Evolutionary conservation across 2,113 vertebrate species (phyloP).

Genomic region (Hymenochirus boettgeri): DNA sequence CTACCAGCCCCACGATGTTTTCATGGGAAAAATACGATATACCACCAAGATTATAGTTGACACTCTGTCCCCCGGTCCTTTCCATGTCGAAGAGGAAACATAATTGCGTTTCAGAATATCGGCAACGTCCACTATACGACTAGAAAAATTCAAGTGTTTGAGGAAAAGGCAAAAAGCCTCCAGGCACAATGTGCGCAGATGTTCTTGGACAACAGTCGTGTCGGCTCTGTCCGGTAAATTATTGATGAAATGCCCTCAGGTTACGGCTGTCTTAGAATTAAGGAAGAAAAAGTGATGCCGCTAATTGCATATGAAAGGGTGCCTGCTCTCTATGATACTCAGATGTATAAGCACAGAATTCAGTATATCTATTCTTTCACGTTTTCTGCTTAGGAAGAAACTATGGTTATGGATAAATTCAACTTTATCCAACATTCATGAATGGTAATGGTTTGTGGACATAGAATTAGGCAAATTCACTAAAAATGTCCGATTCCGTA

Average conservation of each 20-base stretch:
- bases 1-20: neutral
- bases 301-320: neutral
- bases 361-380: too few relatives aligned
- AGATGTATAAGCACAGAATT: too few relatives aligned
- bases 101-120: constrained; percentile 22
- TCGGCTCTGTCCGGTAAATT: constrained; percentile 33
- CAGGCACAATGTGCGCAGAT: constrained; percentile 26
- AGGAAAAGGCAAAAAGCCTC: neutral
- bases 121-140: constrained; percentile 8
- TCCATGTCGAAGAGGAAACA: constrained; percentile 13
- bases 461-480: too few relatives aligned
- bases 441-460: too few relatives aligned
- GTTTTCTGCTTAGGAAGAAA: too few relatives aligned
- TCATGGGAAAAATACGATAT: constrained; percentile 7
- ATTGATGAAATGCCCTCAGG: constrained; percentile 34
- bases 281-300: neutral
- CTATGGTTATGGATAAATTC: too few relatives aligned
- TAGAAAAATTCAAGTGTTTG: constrained; percentile 29
- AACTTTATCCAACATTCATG: too few relatives aligned
- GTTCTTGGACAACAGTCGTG: constrained; percentile 23
- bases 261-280: constrained; percentile 6
- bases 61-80: constrained; percentile 20
- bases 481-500: too few relatives aligned
- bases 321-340: too few relatives aligned
- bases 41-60: constrained; percentile 6